Evolutionary conservation across 2,888 invertebrate genomes (phyloP), one percentile per base, ranked within the genome.

Genomic region (Acrobasis suavella): DNA sequence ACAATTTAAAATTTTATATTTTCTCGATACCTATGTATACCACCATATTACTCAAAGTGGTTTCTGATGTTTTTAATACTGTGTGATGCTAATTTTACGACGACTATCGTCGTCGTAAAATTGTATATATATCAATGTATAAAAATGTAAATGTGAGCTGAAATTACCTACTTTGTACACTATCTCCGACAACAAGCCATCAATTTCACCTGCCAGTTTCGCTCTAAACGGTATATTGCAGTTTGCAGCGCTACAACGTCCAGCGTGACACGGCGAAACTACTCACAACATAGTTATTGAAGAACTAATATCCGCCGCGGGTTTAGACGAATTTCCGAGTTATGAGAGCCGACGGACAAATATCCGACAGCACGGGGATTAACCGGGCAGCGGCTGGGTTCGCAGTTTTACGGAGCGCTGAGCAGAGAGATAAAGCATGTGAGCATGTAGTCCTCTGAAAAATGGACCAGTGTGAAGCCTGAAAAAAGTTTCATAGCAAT

Each of bases 251-350:
- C 12, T 6, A 12, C n/a, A 7, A 12, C 46, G n/a, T n/a, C 5
- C 14, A 42, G 42, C 12, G 46, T 46, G 46, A 46, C 46, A n/a
- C 46, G n/a, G 46, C 46, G 10, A 12, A 14, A 46, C 46, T 46
- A 46, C 46, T 46, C 46, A n/a, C 49, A 62, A 61, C 64, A 62
- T 63, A 63, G 66, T 68, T 64, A 68, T 66, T 66, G 65, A 59
- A 65, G 64, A 68, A 66, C 64, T 66, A 66, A 68, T 68, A 66
- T 68, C 68, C 68, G 63, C 62, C 17, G 42, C 22, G 16, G 59
- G 55, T 63, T 52, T 50, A 58, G 64, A 60, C 59, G 62, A 64
- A 60, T 60, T 64, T 61, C 62, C 60, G 63, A 67, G 63, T 62
- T 65, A 64, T 67, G 64, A 62, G 62, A 62, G 37, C 17, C 50